Conservation (phyloP, 2,113 vertebrate species). For the Atherinomorus stipes region DNA sequence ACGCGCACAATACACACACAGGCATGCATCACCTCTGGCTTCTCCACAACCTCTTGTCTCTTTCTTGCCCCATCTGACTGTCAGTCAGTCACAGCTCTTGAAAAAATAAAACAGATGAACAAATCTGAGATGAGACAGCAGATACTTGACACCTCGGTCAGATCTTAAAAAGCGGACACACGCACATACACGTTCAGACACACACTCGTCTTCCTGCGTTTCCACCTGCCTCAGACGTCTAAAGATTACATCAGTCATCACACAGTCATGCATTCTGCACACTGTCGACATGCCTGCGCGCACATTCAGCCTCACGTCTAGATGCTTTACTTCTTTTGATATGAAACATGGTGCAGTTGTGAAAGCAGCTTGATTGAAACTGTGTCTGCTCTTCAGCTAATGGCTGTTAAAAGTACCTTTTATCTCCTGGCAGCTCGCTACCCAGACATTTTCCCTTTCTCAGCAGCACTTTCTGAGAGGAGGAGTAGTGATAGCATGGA, state of each 20-base stretch:
- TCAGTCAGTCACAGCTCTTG: constrained; percentile 59
- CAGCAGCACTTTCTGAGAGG: constrained; percentile 9
- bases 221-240: constrained; percentile 14
- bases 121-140: constrained; percentile 41
- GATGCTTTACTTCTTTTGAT: constrained; percentile 28
- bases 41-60: constrained; percentile 44
- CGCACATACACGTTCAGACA: not conserved
- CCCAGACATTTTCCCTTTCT: constrained; percentile 33
- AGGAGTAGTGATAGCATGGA: constrained; percentile 4
- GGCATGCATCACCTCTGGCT: constrained; percentile 42
- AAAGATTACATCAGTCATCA: constrained; percentile 16
- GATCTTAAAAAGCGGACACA: constrained; percentile 22
- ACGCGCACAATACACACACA: not conserved
- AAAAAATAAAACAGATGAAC: constrained; percentile 27
- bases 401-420: constrained; percentile 65
- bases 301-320: constrained; percentile 7
- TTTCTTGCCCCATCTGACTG: constrained; percentile 27
- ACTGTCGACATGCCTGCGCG: not conserved
- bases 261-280: constrained; percentile 21
- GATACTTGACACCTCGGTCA: constrained; percentile 33
- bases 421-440: constrained; percentile 38
- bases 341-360: constrained; percentile 41
- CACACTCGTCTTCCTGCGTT: not conserved
- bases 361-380: constrained; percentile 60
- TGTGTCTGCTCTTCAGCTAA: constrained; percentile 57